Conservation (phyloP, 53 echinoderm and acorn worm species). For the Mesocentrotus franciscanus region DNA sequence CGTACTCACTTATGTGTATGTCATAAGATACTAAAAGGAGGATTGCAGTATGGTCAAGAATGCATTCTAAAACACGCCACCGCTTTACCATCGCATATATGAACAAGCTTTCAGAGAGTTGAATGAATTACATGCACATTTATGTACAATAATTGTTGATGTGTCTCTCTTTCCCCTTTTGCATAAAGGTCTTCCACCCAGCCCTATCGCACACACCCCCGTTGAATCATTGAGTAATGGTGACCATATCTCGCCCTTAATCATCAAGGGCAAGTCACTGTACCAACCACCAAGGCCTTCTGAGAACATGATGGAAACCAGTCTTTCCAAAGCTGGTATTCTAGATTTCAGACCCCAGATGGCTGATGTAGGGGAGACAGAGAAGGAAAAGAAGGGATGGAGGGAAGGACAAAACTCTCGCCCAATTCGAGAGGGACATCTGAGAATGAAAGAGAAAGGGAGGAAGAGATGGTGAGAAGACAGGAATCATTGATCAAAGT, state of each 20-base stretch:
- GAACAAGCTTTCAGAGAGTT: too few species aligned
- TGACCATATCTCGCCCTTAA: slow-evolving; percentile 37
- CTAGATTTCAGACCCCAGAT: slow-evolving; percentile 9
- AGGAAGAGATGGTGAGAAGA: neutral
- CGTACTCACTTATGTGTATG: too few species aligned
- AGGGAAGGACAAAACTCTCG: neutral
- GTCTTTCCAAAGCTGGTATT: neutral
- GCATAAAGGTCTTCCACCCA: neutral
- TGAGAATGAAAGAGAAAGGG: neutral
- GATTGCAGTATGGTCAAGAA: too few species aligned
- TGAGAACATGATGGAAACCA: slow-evolving; percentile 50
- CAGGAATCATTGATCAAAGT: neutral
- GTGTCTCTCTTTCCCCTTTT: too few species aligned
- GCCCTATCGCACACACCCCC: neutral
- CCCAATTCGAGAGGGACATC: neutral
- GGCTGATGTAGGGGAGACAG: slow-evolving; percentile 5
- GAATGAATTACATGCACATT: too few species aligned
- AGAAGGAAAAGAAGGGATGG: neutral
- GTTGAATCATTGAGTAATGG: neutral
- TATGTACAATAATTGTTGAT: too few species aligned
- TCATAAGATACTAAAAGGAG: too few species aligned
- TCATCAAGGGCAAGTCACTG: neutral
- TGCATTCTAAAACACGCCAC: too few species aligned
- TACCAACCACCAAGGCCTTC: neutral
- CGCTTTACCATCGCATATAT: too few species aligned